These are phyloP conservation scores for Camelus dromedarius DNA, from an alignment of 2,113 vertebrate species.

Conservation along the genomic window DNA sequence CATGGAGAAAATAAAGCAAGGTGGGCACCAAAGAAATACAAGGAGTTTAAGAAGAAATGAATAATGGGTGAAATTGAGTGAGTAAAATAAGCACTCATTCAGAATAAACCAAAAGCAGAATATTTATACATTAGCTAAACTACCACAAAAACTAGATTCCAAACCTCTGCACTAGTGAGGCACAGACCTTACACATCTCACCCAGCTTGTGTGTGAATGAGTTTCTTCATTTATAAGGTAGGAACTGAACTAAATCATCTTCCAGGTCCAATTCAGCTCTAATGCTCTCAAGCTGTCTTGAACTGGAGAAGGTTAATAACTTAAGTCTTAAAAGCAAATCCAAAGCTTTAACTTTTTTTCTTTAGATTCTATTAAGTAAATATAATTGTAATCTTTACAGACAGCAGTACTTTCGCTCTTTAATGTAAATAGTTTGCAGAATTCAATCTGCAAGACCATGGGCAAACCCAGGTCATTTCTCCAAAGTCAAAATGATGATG, in stretches of 20 bases:
- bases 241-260: background rate
- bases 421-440: background rate
- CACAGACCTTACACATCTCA: background rate
- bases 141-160: background rate
- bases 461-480: conserved; percentile 60
- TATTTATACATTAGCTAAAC: background rate
- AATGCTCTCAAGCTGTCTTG: background rate
- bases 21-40: background rate
- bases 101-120: conserved; percentile 5
- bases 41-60: conserved; percentile 11
- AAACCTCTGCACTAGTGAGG: background rate
- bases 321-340: background rate
- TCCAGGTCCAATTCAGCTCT: background rate
- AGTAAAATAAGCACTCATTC: background rate
- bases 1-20: conserved; percentile 7
- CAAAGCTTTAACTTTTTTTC: background rate
- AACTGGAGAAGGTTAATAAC: background rate
- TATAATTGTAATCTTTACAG: background rate
- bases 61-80: background rate
- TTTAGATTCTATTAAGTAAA: background rate
- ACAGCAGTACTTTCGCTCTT: background rate
- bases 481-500: conserved; percentile 64
- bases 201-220: background rate
- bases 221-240: background rate
- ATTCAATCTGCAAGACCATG: background rate